phyloP scores from a whole-genome alignment of 2,888 invertebrate genomes.

The Unio delphinus region DNA sequence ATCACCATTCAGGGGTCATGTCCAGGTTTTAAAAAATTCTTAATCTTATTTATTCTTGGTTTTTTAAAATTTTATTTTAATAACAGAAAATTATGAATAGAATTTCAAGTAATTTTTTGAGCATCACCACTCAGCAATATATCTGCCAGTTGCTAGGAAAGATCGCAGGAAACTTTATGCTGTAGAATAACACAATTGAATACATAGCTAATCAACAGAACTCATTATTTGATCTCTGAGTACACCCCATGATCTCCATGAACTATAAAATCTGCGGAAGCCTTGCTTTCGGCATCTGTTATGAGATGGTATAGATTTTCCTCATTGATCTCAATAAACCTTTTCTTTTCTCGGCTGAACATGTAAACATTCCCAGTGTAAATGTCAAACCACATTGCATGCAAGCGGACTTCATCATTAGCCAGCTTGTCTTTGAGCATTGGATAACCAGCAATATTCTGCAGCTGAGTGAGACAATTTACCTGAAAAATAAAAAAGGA shows the following conservation, averaged over 20 bases:
- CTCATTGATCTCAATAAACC: slow-evolving; percentile 90
- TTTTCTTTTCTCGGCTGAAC: slow-evolving; percentile 89
- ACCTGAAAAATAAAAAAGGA: slow-evolving; percentile 75
- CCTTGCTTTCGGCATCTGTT: slow-evolving; percentile 24
- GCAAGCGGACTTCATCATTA: slow-evolving; percentile 87
- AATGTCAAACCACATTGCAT: slow-evolving; percentile 96
- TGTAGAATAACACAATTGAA: too few relatives aligned
- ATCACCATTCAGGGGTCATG: too few relatives aligned
- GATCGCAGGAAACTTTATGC: too few relatives aligned
- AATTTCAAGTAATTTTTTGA: too few relatives aligned
- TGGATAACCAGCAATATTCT: slow-evolving; percentile 93
- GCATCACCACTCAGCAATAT: too few relatives aligned
- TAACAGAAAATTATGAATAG: too few relatives aligned
- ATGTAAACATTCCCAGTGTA: slow-evolving; percentile 96
- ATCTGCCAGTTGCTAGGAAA: too few relatives aligned
- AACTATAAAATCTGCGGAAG: neutral
- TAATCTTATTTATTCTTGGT: too few relatives aligned
- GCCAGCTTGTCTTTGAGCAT: slow-evolving; percentile 88
- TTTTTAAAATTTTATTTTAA: too few relatives aligned
- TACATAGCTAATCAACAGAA: too few relatives aligned
- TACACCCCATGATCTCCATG: neutral
- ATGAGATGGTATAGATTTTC: slow-evolving; percentile 69
- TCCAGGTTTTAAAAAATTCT: too few relatives aligned
- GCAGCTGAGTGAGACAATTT: slow-evolving; percentile 91
- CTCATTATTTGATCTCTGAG: too few relatives aligned